Percentiles rank a stretch among this genome's conserved stretches.
phyloP scores from a whole-genome alignment of 2,888 invertebrate species.

The Lepidocyrtoides sp. region DNA sequence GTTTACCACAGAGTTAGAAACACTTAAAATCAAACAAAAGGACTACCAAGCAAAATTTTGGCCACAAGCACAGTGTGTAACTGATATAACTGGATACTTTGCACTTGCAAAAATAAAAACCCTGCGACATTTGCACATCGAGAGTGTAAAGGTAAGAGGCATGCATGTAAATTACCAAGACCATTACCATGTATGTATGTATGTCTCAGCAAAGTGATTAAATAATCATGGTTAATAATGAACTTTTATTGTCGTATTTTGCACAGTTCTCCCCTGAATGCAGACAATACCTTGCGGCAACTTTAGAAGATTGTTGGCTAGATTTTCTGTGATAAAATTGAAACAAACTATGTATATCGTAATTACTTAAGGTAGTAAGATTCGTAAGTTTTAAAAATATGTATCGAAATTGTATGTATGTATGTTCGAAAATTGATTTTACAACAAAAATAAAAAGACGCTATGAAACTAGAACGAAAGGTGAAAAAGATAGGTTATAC shows the following conservation, averaged over 20 bases:
- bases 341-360: too few relatives aligned
- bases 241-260: slow-evolving; percentile 26
- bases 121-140: slow-evolving; percentile 74
- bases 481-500: too few relatives aligned
- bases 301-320: slow-evolving; percentile 82
- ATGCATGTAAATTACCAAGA: neutral
- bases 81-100: slow-evolving; percentile 77
- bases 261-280: slow-evolving; percentile 80
- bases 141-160: slow-evolving; percentile 79
- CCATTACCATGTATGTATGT: neutral
- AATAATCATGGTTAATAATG: neutral
- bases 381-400: too few relatives aligned
- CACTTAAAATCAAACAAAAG: slow-evolving; percentile 77
- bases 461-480: too few relatives aligned
- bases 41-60: slow-evolving; percentile 82
- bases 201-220: neutral
- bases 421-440: too few relatives aligned
- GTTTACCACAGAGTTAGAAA: slow-evolving; percentile 73
- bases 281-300: slow-evolving; percentile 67
- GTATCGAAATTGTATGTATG: too few relatives aligned
- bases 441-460: too few relatives aligned
- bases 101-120: slow-evolving; percentile 77
- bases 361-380: neutral
- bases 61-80: slow-evolving; percentile 81
- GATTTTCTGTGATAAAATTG: slow-evolving; percentile 78